These are phyloP conservation scores for Phoxinus dragarum DNA, from an alignment of 2,797 vertebrate species.

Conservation along the genomic window DNA sequence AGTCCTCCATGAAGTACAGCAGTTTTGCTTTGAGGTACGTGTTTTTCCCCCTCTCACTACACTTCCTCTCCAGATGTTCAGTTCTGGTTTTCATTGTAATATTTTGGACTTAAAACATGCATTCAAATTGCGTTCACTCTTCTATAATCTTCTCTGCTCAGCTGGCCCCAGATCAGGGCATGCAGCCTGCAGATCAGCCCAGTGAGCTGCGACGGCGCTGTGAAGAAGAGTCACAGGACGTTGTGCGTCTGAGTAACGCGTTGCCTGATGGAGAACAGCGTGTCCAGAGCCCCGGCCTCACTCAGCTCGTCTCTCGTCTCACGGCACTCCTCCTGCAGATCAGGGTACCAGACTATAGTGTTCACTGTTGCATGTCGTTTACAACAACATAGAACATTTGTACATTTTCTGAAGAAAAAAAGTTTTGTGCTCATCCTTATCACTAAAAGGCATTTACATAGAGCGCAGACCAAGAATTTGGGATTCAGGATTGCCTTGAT, in stretches of 20 bases:
- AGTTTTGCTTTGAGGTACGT: conserved; percentile 93
- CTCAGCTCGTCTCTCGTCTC: conserved; percentile 92
- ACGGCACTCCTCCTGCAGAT: conserved; percentile 96
- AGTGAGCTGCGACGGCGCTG: conserved; percentile 90
- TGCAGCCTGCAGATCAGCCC: conserved; percentile 92
- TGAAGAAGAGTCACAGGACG: conserved; percentile 93
- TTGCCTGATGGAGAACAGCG: conserved; percentile 83
- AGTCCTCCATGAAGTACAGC: conserved; percentile 95
- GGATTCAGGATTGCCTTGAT: background rate
- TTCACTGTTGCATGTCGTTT: background rate
- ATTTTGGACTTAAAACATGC: too few species aligned
- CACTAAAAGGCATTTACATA: background rate
- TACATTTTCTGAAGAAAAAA: background rate
- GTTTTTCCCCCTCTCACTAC: background rate
- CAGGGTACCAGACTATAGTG: conserved; percentile 80
- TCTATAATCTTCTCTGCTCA: conserved; percentile 60
- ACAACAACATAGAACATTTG: background rate
- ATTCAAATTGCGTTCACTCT: background rate
- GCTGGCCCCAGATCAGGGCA: conserved; percentile 96
- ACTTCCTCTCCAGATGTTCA: background rate
- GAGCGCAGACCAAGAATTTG: background rate
- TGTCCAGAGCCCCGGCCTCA: conserved; percentile 86
- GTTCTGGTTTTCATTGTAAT: background rate
- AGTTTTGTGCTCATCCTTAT: background rate
- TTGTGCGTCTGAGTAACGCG: conserved; percentile 85